phyloP scores from a whole-genome alignment of 2,113 vertebrate genomes.

The Ploceus nigricollis region DNA sequence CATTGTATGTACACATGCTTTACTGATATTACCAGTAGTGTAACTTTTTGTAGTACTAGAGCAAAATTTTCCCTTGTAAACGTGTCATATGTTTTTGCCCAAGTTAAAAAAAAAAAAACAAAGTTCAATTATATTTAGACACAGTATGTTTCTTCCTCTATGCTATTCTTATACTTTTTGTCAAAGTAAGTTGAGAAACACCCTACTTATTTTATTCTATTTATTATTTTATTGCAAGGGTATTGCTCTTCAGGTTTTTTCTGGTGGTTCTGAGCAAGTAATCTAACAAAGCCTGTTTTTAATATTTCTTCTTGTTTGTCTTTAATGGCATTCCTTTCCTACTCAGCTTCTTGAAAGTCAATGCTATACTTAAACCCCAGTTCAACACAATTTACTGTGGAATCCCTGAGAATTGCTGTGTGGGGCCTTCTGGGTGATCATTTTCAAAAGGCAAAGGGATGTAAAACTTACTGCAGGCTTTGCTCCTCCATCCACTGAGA shows the following conservation, averaged over 20 bases:
- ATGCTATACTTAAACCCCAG: background rate
- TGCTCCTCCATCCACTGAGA: constrained; percentile 76
- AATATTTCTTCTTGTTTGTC: background rate
- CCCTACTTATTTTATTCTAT: background rate
- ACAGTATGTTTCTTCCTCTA: background rate
- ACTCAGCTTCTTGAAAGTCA: background rate
- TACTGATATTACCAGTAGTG: background rate
- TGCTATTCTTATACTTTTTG: background rate
- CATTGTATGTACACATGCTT: background rate
- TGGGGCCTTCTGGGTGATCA: background rate
- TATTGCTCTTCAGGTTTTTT: background rate
- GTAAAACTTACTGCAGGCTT: constrained; percentile 72
- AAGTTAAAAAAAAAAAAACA: background rate
- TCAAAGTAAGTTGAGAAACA: background rate
- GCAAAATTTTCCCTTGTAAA: background rate
- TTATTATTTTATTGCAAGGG: background rate
- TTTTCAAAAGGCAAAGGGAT: background rate
- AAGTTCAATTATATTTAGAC: background rate
- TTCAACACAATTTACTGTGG: background rate
- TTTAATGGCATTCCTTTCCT: background rate
- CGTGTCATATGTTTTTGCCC: background rate
- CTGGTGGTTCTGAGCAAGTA: background rate
- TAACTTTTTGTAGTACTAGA: background rate
- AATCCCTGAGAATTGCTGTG: background rate
- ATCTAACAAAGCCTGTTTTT: background rate